A percentile compares a stretch with the other conserved stretches of the same genome.
phyloP scores from a whole-genome alignment of 2,797 vertebrate genomes.

The Enteromius afrohamiltoni region DNA sequence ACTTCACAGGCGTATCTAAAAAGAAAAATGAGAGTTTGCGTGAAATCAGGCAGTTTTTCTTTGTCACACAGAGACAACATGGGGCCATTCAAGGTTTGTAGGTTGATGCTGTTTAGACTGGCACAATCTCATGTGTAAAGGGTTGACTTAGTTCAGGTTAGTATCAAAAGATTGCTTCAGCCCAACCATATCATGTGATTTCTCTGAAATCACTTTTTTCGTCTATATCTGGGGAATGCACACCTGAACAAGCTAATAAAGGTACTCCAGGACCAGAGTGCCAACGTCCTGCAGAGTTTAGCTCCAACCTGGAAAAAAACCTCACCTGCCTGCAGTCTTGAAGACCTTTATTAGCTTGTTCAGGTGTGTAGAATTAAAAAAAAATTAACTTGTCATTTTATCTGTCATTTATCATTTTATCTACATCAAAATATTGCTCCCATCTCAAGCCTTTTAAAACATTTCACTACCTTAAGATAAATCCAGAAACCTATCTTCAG shows the following conservation, averaged over 20 bases:
- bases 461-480: neutral
- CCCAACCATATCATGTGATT: neutral
- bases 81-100: neutral
- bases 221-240: too few species aligned
- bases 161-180: slow-evolving; percentile 3
- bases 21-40: slow-evolving; percentile 1
- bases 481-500: neutral
- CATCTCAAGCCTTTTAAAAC: neutral
- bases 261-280: too few species aligned
- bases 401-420: too few species aligned
- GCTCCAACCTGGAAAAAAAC: too few species aligned
- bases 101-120: neutral
- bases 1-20: slow-evolving; percentile 1
- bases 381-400: too few species aligned
- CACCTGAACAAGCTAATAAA: too few species aligned
- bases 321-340: too few species aligned
- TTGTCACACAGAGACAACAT: neutral
- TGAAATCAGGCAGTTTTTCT: slow-evolving; percentile 18
- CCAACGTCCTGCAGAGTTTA: too few species aligned
- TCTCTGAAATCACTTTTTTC: neutral
- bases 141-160: neutral
- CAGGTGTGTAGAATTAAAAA: too few species aligned
- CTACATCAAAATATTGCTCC: neutral
- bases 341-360: too few species aligned
- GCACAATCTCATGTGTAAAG: neutral